Evolutionary conservation across 2,797 vertebrate species (phyloP).

Genomic region (Anguilla pacifica): DNA sequence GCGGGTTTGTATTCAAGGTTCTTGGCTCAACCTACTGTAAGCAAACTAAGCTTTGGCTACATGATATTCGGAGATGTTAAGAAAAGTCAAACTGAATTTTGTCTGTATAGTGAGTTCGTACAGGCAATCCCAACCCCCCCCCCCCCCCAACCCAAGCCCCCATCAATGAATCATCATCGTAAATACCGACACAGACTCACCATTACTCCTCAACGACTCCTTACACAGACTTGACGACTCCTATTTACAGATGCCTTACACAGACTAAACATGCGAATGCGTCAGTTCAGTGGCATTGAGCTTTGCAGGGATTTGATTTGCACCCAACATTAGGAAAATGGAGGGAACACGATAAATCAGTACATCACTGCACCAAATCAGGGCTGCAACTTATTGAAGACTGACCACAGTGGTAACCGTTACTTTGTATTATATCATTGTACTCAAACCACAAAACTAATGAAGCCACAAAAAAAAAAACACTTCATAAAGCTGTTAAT

Average conservation of each 20-base stretch:
- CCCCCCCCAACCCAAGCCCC: too few species aligned
- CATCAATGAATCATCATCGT: neutral
- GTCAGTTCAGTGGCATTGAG: neutral
- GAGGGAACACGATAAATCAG: neutral
- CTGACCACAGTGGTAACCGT: neutral
- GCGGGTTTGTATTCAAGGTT: conserved; percentile 6
- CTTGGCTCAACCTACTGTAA: neutral
- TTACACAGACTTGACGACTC: neutral
- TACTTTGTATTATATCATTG: neutral
- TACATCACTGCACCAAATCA: neutral
- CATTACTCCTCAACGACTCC: neutral
- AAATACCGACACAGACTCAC: neutral
- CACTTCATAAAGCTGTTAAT: neutral
- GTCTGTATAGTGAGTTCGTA: neutral
- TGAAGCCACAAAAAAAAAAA: neutral
- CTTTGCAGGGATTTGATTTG: neutral
- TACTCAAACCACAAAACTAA: neutral
- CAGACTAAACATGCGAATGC: neutral
- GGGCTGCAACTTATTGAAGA: neutral
- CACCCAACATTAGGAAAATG: neutral
- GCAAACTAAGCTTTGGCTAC: neutral
- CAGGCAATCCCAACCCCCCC: neutral
- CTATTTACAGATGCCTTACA: neutral
- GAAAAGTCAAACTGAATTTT: neutral
- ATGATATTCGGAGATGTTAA: neutral